Evolutionary conservation across 2,888 invertebrate species (phyloP), one percentile per base, ranked within the genome.

Genomic region (Mellilla xanthometata): DNA sequence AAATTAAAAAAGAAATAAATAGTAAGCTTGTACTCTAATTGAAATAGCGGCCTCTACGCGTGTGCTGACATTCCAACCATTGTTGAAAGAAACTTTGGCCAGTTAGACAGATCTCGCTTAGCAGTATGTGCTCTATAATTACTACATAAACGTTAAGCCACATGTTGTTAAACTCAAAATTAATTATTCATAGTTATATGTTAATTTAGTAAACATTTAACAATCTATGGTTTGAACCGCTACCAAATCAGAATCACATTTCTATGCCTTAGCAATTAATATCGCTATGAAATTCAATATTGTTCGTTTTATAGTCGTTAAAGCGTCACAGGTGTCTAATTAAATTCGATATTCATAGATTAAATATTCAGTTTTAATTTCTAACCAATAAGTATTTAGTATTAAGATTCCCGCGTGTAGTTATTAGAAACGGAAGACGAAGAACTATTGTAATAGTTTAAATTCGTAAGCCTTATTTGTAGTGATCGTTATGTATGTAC

Each of bases 301-400:
- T 19, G 36, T 36, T 24, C 34, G 31, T 24, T 34, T 49, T 34
- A 24, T 28, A 49, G 31, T 54, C 57, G 53, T 57, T 53, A 57
- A 57, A 55, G 54, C 50, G 39, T 54, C 53, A 49, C 54, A 55
- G 53, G 57, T 52, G 54, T 52, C 49, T 52, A 43, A 57, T 57
- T 54, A 52, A 57, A 57, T 54, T 33, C 45, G 52, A 54, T 57
- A 49, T 49, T 39, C 33, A 46, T 9, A 10, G 24, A 46, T 51
- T 39, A 23, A 30, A 42, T 22, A 32, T 28, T 41, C 27, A 22
- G 12, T 41, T 41, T 41, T 41, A 41, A 41, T 41, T 33, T 41
- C 41, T 28, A 12, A 26, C 8, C 33, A 22, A 41, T 28, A 34
- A 7, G 7, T 24, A 24, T 24, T 7, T n/a, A 7, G 24, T 3